Evolutionary conservation across 2,113 vertebrate genomes (phyloP).

Genomic region (Macaca fascicularis): DNA sequence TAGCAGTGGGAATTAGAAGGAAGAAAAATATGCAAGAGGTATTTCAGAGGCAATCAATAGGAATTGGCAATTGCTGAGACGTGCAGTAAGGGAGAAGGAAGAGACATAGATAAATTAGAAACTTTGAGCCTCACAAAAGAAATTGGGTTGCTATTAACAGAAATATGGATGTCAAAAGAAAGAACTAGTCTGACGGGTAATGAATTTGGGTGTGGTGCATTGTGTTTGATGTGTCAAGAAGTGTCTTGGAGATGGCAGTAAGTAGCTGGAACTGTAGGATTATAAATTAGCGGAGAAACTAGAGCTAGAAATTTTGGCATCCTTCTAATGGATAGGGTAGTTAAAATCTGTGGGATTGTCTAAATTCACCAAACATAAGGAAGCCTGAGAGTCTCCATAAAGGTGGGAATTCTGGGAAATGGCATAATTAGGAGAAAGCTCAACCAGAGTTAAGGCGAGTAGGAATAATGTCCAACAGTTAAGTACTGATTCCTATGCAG

Average conservation of each 20-base stretch:
- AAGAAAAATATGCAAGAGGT: conserved; percentile 54
- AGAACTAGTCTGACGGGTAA: background rate
- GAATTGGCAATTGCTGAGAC: conserved; percentile 62
- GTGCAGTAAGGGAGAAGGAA: background rate
- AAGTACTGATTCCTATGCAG: background rate
- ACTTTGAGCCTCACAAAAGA: background rate
- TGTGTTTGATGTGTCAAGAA: background rate
- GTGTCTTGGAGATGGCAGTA: background rate
- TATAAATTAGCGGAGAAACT: background rate
- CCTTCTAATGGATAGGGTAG: background rate
- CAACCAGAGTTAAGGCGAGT: background rate
- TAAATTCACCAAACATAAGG: background rate
- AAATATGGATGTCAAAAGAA: background rate
- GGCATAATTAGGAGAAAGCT: background rate
- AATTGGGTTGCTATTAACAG: background rate
- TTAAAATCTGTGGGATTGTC: background rate
- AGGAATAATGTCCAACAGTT: background rate
- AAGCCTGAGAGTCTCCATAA: background rate
- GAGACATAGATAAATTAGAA: conserved; percentile 34
- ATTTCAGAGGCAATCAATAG: conserved; percentile 70
- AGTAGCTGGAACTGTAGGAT: background rate
- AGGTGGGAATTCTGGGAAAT: background rate
- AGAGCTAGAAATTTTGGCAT: background rate
- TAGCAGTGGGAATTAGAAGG: conserved; percentile 47
- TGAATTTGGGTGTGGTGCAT: background rate